A percentile compares a stretch with the other conserved stretches of the same genome.
Evolutionary conservation across 2,888 invertebrate genomes (phyloP).

Genomic region (Synanthedon vespiformis): DNA sequence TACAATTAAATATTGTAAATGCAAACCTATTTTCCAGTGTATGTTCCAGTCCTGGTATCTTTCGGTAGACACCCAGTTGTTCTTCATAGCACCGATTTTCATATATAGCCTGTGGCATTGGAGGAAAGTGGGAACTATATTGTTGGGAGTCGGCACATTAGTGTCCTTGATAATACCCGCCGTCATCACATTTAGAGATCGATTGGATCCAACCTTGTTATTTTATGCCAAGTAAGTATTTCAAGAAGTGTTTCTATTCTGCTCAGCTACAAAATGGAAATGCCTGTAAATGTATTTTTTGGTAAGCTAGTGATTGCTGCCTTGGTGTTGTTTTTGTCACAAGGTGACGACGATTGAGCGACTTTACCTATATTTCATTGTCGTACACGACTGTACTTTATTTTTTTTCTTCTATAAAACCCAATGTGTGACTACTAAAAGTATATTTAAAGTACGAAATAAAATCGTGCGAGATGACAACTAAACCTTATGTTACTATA

Average conservation of each 20-base stretch:
- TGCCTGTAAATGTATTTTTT: background rate
- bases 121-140: slow-evolving; percentile 65
- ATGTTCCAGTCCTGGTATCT: slow-evolving; percentile 83
- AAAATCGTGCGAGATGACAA: too few relatives aligned
- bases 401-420: too few relatives aligned
- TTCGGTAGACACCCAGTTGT: slow-evolving; percentile 74
- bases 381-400: too few relatives aligned
- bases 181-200: slow-evolving; percentile 67
- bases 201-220: slow-evolving; percentile 77
- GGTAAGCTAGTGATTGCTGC: too few relatives aligned
- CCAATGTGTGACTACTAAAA: too few relatives aligned
- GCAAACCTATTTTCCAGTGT: slow-evolving; percentile 58
- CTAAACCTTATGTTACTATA: too few relatives aligned
- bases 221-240: slow-evolving; percentile 75
- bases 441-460: too few relatives aligned
- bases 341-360: too few relatives aligned
- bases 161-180: slow-evolving; percentile 68
- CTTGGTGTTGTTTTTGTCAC: too few relatives aligned
- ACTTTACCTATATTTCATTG: too few relatives aligned
- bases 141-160: slow-evolving; percentile 59
- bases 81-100: slow-evolving; percentile 75
- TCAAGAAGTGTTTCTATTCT: slow-evolving; percentile 60
- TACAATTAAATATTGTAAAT: too few relatives aligned
- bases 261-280: background rate
- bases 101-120: slow-evolving; percentile 78